Conservation (phyloP, 2,113 vertebrate genomes). For the Syngnathus floridae region DNA sequence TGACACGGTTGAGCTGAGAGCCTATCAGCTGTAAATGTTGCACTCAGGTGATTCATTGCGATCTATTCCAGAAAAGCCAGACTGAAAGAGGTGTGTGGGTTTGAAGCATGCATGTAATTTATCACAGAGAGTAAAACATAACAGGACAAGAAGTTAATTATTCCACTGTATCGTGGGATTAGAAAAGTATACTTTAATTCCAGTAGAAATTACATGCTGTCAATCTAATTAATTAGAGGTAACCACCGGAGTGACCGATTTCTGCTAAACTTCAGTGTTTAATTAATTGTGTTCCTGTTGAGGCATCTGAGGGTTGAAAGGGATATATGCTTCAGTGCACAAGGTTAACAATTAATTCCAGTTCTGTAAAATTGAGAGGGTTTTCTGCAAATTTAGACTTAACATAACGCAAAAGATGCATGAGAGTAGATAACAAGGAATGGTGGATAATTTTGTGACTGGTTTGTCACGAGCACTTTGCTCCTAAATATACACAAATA, state of each 20-base stretch:
- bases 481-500: background rate
- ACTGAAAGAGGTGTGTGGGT: conserved; percentile 17
- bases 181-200: conserved; percentile 23
- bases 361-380: background rate
- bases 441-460: background rate
- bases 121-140: conserved; percentile 21
- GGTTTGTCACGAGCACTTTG: background rate
- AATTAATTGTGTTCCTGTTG: conserved; percentile 27
- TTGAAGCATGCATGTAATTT: conserved; percentile 3
- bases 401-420: background rate
- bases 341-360: conserved; percentile 11
- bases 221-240: conserved; percentile 36
- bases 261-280: conserved; percentile 13
- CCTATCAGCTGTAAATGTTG: conserved; percentile 7
- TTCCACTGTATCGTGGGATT: conserved; percentile 19
- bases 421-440: background rate
- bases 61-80: conserved; percentile 7
- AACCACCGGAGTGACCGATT: conserved; percentile 28
- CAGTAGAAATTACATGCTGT: conserved; percentile 35
- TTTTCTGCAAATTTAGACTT: background rate
- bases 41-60: conserved; percentile 14
- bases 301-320: conserved; percentile 24
- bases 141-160: conserved; percentile 22
- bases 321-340: conserved; percentile 13
- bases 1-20: background rate